Evolutionary conservation across 2,797 vertebrate species (phyloP).

Genomic region (Takifugu ocellatus): DNA sequence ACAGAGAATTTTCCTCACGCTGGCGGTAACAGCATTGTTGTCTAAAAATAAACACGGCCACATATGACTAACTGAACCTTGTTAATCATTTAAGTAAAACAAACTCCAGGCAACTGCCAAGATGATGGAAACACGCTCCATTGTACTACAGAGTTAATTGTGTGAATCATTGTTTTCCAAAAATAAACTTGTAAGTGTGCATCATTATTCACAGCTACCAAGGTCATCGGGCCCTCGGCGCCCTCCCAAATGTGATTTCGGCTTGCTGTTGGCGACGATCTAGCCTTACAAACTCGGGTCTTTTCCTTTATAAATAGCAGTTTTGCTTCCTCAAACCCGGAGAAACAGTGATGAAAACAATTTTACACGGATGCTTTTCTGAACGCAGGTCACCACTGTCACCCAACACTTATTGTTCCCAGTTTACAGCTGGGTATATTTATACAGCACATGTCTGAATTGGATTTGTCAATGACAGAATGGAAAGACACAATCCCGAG

Average conservation of each 20-base stretch:
- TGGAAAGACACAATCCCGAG: too few species aligned
- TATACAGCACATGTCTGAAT: conserved; percentile 7
- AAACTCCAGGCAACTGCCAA: conserved; percentile 61
- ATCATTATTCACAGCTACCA: conserved; percentile 60
- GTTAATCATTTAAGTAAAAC: conserved; percentile 62
- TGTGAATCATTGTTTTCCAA: conserved; percentile 57
- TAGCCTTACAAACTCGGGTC: conserved; percentile 35
- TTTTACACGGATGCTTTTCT: too few species aligned
- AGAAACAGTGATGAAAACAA: too few species aligned
- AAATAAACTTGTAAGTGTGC: conserved; percentile 60
- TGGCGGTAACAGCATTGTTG: conserved; percentile 37
- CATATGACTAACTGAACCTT: conserved; percentile 57
- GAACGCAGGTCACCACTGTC: too few species aligned
- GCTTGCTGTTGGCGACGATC: conserved; percentile 19
- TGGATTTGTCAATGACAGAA: not conserved
- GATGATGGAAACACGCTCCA: conserved; percentile 55
- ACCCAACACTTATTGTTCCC: too few species aligned
- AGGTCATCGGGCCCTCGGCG: conserved; percentile 57
- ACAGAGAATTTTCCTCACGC: conserved; percentile 24
- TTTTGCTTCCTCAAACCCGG: conserved; percentile 19
- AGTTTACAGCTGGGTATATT: conserved; percentile 4
- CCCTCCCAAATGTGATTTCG: conserved; percentile 43
- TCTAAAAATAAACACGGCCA: conserved; percentile 47
- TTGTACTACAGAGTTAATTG: conserved; percentile 65
- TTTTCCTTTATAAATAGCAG: conserved; percentile 38